These are phyloP conservation scores for Lycocorax pyrrhopterus DNA, from an alignment of 2,113 vertebrate genomes.

Conservation along the genomic window DNA sequence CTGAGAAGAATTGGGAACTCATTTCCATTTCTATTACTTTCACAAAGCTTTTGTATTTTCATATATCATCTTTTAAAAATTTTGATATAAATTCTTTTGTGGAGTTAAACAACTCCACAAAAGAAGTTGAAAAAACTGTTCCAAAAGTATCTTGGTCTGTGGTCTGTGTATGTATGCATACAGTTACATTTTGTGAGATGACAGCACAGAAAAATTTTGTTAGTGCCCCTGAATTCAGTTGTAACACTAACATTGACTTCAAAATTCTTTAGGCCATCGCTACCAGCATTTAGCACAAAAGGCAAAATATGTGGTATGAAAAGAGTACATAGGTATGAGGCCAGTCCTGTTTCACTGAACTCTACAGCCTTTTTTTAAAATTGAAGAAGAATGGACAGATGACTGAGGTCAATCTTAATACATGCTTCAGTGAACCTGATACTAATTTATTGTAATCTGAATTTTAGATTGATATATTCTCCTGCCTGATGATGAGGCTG, in stretches of 20 bases:
- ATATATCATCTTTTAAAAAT: neutral
- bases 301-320: neutral
- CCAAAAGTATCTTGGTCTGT: neutral
- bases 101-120: neutral
- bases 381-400: neutral
- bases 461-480: neutral
- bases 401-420: neutral
- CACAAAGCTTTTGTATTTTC: neutral
- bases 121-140: neutral
- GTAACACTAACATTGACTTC: neutral
- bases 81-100: neutral
- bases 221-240: neutral
- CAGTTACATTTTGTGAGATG: neutral
- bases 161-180: neutral
- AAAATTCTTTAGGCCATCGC: neutral
- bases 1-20: neutral
- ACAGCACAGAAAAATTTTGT: neutral
- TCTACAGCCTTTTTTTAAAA: neutral
- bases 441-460: neutral
- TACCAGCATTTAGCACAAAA: neutral
- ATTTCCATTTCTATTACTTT: conserved; percentile 24
- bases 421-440: neutral
- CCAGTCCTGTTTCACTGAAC: neutral
- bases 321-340: neutral
- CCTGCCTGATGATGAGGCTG: neutral